Evolutionary conservation across 2,797 vertebrate species (phyloP).

Genomic region (Heliangelus exortis): DNA sequence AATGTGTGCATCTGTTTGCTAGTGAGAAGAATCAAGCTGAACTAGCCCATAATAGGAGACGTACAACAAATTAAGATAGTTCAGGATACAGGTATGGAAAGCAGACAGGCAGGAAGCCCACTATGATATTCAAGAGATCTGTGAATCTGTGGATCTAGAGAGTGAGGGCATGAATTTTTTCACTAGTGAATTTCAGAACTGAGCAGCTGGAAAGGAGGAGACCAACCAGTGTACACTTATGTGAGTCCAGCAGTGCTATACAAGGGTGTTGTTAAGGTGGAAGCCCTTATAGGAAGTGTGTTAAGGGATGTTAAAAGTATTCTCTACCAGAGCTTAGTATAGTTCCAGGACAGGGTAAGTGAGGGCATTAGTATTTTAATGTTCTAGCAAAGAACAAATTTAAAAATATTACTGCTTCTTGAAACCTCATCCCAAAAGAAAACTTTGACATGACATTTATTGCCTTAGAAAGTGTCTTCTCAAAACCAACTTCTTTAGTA

Average conservation of each 20-base stretch:
- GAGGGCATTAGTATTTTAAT: not conserved
- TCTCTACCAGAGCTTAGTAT: not conserved
- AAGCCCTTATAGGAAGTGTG: not conserved
- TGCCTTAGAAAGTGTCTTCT: not conserved
- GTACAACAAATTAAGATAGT: rapidly evolving
- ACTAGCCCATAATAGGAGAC: not conserved
- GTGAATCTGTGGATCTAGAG: too few species aligned
- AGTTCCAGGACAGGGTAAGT: not conserved
- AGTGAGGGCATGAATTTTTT: not conserved
- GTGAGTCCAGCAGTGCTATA: not conserved
- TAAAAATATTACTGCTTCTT: not conserved
- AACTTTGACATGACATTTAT: not conserved
- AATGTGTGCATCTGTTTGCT: rapidly evolving
- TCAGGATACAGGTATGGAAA: not conserved
- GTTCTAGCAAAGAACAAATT: not conserved
- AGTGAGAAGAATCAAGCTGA: not conserved
- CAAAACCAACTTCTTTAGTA: not conserved
- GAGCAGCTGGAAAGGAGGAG: not conserved
- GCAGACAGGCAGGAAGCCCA: not conserved
- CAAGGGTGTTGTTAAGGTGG: not conserved
- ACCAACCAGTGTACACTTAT: not conserved
- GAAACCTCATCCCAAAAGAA: not conserved
- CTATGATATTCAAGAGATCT: not conserved
- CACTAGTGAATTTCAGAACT: not conserved
- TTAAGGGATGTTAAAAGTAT: not conserved